A percentile compares a stretch with the other conserved stretches of the same genome.
phyloP scores from a whole-genome alignment of 2,888 invertebrate species.

The Cephus runcator region DNA sequence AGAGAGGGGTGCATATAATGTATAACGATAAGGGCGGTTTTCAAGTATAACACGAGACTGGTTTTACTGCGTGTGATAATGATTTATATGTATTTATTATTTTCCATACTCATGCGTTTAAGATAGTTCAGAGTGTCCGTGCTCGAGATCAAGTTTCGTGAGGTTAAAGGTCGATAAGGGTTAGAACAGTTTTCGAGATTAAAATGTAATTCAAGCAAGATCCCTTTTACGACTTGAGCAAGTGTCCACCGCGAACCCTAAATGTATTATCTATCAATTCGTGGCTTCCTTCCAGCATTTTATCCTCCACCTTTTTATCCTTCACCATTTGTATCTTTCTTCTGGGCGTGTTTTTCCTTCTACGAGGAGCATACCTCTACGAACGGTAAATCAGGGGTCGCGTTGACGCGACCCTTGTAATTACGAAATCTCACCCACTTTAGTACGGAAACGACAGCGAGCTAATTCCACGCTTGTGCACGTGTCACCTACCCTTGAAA shows the following conservation, averaged over 20 bases:
- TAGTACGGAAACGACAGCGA: neutral
- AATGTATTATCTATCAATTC: neutral
- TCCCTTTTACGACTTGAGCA: neutral
- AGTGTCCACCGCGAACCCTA: neutral
- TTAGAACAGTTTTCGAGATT: neutral
- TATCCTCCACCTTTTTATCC: neutral
- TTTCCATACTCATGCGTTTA: neutral
- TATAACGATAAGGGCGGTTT: neutral
- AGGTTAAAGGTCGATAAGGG: neutral
- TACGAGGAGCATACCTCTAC: neutral
- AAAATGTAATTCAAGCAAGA: neutral
- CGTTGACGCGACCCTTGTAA: constrained; percentile 20
- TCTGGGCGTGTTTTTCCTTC: no score
- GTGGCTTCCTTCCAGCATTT: neutral
- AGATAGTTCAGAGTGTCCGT: no score
- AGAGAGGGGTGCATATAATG: neutral
- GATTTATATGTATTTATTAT: neutral
- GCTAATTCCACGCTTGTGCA: neutral
- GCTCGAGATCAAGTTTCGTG: neutral
- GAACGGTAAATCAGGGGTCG: constrained; percentile 18
- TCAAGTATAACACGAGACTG: neutral
- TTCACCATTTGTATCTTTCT: neutral
- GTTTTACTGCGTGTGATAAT: neutral
- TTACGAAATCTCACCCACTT: constrained; percentile 15
- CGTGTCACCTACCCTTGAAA: neutral